Evolutionary conservation across 2,113 vertebrate species (phyloP), one percentile per base, ranked within the genome.

Genomic region (Callospermophilus lateralis): DNA sequence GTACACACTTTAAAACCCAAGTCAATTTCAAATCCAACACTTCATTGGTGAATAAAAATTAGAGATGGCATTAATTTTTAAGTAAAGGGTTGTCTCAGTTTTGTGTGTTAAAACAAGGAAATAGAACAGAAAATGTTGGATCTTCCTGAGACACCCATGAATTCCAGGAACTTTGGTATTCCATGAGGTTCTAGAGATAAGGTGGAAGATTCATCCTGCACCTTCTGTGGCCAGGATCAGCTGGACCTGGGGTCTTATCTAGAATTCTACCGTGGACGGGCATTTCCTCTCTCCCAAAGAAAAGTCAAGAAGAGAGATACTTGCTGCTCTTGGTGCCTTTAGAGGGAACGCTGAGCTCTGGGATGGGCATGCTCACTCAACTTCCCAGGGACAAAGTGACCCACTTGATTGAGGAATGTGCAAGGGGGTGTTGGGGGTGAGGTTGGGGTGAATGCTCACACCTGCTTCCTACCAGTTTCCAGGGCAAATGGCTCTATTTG

Each of bases 381-480:
- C 78, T 51, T 45, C 4, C 28, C 74, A 68, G 61, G 94, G 74
- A 68, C 34, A 83, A 70, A 84, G 74, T 79, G 70, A 95, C 15
- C n/a, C 51, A 26, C 32, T 77, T n/a, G 17, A 55, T 20, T 72
- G 61, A 48, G 55, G 73, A 16, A 58, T 30, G 4, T 48, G 26
- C 15, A 63, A 5, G 68, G 30, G 28, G 4, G 2, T 6, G 39
- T 9, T 63, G 32, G 32, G 34, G 80, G 93, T 93, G 68, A 68
- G 48, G 76, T 78, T 94, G 81, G 96, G 85, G 88, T 94, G 93
- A 94, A 22, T 68, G 68, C 90, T 86, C 89, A 94, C 97, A 97
- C 95, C 95, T 97, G 94, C 97, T 93, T 96, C 83, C 90, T 96
- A 85, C 92, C 61, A 93, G 95, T 97, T 97, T 96, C 68, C 85